A percentile compares a stretch with the other conserved stretches of the same genome.
Evolutionary conservation across 2,888 invertebrate species (phyloP).

Genomic region (Flabesymbios commensalis): DNA sequence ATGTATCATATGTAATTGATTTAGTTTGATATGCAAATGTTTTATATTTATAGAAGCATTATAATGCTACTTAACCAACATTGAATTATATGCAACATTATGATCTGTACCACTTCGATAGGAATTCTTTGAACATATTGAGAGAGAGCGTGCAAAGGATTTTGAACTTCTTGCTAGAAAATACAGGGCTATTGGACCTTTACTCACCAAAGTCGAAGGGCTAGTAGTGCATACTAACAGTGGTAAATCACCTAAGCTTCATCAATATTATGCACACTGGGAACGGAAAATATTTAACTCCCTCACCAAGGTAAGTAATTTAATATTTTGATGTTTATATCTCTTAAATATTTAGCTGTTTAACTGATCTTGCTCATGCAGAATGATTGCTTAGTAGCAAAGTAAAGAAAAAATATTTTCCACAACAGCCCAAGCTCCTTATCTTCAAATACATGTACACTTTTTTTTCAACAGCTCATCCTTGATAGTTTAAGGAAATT

Average conservation of each 20-base stretch:
- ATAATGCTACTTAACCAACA: background rate
- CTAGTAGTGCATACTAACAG: constrained; percentile 79
- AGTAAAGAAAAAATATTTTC: too few species aligned
- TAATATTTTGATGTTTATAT: background rate
- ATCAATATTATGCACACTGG: constrained; percentile 79
- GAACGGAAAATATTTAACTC: constrained; percentile 77
- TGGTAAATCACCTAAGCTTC: constrained; percentile 75
- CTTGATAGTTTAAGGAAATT: constrained; percentile 75
- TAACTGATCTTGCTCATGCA: too few species aligned
- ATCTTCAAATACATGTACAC: too few species aligned
- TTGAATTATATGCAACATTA: background rate
- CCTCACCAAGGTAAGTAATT: constrained; percentile 66
- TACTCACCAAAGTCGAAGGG: constrained; percentile 83
- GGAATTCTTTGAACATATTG: constrained; percentile 76
- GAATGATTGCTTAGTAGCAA: too few species aligned
- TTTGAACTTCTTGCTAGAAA: constrained; percentile 72
- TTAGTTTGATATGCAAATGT: background rate
- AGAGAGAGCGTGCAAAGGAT: constrained; percentile 72
- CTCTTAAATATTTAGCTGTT: too few species aligned
- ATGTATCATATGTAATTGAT: too few species aligned
- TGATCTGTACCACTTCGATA: too few species aligned
- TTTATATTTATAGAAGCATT: background rate
- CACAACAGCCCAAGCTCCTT: too few species aligned
- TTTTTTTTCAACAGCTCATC: constrained; percentile 63
- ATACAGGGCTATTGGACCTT: constrained; percentile 80